These are phyloP conservation scores for Brachionus calyciflorus DNA, from an alignment of 1,140 invertebrate species.

Conservation along the genomic window DNA sequence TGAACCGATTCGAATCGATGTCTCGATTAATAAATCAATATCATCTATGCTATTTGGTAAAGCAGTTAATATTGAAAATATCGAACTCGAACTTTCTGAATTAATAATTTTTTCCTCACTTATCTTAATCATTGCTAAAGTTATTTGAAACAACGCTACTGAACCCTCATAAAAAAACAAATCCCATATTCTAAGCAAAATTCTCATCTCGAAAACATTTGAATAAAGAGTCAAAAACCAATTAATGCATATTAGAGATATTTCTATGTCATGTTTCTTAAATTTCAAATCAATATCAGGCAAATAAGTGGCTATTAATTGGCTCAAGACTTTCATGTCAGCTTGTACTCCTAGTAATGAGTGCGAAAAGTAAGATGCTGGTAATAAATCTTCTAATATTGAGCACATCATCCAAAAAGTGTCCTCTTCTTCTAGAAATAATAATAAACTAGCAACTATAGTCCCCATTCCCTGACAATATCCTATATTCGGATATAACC, in stretches of 20 bases:
- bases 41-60: constrained; percentile 87
- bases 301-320: constrained; percentile 80
- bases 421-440: constrained; percentile 96
- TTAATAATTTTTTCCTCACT: constrained; percentile 63
- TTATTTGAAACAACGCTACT: constrained; percentile 90
- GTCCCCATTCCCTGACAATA: constrained; percentile 95
- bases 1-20: constrained; percentile 53
- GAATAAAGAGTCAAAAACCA: constrained; percentile 98
- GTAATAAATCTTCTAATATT: constrained; percentile 93
- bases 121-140: constrained; percentile 87
- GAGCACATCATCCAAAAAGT: constrained; percentile 98
- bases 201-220: constrained; percentile 94
- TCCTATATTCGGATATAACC: constrained; percentile 96
- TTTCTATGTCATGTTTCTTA: constrained; percentile 84
- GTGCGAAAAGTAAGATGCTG: constrained; percentile 93
- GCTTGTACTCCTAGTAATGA: constrained; percentile 79
- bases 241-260: constrained; percentile 89
- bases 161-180: constrained; percentile 88
- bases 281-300: constrained; percentile 83
- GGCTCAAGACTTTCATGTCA: constrained; percentile 86
- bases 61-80: constrained; percentile 91
- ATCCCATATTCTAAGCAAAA: constrained; percentile 92
- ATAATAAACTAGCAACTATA: constrained; percentile 86
- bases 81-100: constrained; percentile 74
- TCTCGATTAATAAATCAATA: constrained; percentile 74